Conservation (phyloP, 1,140 invertebrate species). For the Liolophura sinensis region DNA sequence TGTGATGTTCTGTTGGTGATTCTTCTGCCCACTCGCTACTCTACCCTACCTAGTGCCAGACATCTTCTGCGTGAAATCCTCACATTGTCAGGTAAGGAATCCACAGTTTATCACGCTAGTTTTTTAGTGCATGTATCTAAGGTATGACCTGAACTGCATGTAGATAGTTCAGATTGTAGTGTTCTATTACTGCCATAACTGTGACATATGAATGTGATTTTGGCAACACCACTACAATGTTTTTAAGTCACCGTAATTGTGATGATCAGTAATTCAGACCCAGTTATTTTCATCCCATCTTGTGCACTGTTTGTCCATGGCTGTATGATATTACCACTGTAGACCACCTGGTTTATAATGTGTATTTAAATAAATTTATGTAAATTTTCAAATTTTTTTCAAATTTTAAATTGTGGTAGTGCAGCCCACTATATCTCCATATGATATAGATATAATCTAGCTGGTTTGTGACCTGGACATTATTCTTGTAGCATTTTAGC, state of each 20-base stretch:
- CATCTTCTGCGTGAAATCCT: slow-evolving; percentile 81
- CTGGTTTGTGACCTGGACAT: no score
- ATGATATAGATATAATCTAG: no score
- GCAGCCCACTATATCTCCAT: no score
- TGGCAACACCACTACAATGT: not conserved
- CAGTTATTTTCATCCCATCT: not conserved
- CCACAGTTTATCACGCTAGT: slow-evolving; percentile 10
- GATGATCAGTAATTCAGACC: not conserved
- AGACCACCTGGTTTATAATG: no score
- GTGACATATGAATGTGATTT: not conserved
- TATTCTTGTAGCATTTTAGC: no score
- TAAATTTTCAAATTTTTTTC: no score
- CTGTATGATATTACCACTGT: no score
- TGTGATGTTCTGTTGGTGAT: slow-evolving; percentile 81
- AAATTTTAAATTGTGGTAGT: no score
- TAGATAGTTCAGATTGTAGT: no score
- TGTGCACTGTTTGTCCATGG: no score
- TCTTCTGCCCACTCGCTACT: slow-evolving; percentile 79
- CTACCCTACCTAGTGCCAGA: slow-evolving; percentile 70
- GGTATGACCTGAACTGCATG: not conserved
- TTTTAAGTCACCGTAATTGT: not conserved
- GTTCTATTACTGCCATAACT: not conserved
- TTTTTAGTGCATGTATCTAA: not conserved
- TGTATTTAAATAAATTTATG: no score
- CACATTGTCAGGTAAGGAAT: slow-evolving; percentile 74